Evolutionary conservation across 2,113 vertebrate genomes (phyloP).

Genomic region (Ailuropoda melanoleuca): DNA sequence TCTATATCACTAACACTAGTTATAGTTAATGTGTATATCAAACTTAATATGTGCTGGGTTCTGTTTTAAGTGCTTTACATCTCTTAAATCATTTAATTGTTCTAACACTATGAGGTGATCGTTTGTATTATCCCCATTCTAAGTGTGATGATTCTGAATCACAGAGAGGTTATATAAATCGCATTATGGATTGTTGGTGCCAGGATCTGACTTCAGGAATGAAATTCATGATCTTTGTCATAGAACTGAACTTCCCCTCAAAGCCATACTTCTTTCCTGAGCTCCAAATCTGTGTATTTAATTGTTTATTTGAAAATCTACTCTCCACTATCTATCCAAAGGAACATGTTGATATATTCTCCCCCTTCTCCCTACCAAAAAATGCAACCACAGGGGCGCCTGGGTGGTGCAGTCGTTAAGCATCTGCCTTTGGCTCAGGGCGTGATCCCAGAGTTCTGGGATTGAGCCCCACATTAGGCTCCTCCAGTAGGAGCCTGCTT

Average conservation of each 20-base stretch:
- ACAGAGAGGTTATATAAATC: neutral
- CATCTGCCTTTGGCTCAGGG: too few relatives aligned
- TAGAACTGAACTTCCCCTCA: accelerated
- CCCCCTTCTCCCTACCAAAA: neutral
- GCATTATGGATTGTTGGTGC: accelerated
- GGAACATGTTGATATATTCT: neutral
- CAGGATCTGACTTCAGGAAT: neutral
- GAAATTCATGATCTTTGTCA: neutral
- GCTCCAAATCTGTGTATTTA: neutral
- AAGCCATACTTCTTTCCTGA: neutral
- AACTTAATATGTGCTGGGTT: neutral
- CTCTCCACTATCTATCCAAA: neutral
- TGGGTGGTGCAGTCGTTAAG: too few relatives aligned
- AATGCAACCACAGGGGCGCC: neutral
- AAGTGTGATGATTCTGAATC: neutral
- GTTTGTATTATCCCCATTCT: neutral
- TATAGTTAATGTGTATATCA: neutral
- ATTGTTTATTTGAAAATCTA: neutral
- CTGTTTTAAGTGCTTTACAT: neutral
- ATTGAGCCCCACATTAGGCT: too few relatives aligned
- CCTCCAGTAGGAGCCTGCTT: too few relatives aligned
- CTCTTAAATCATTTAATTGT: neutral
- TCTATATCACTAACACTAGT: neutral
- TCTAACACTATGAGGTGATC: neutral
- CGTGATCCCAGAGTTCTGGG: too few relatives aligned